Percentiles rank a stretch among this genome's conserved stretches.
Evolutionary conservation across 2,888 invertebrate genomes (phyloP).

Genomic region (Taenaris catops): DNA sequence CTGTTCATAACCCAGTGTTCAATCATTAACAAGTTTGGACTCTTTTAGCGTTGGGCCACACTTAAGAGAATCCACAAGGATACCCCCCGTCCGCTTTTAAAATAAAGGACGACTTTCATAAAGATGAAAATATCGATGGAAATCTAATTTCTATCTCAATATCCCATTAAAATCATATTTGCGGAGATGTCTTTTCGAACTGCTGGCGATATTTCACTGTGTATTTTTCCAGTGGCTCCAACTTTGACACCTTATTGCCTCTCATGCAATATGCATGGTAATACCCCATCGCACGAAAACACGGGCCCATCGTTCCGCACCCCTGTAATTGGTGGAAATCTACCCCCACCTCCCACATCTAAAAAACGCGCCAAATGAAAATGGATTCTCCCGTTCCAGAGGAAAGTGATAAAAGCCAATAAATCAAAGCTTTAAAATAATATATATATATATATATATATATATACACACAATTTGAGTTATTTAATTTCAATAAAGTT

Average conservation of each 20-base stretch:
- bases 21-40: too few species aligned
- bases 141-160: conserved; percentile 13
- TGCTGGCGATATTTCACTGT: conserved; percentile 23
- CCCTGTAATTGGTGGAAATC: conserved; percentile 49
- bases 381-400: conserved; percentile 3
- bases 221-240: conserved; percentile 38
- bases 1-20: too few species aligned
- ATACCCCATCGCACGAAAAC: conserved; percentile 44
- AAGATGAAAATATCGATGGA: too few species aligned
- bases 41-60: too few species aligned
- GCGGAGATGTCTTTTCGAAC: conserved; percentile 27
- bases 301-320: conserved; percentile 29
- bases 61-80: too few species aligned
- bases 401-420: neutral
- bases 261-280: conserved; percentile 71
- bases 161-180: conserved; percentile 30
- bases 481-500: too few species aligned
- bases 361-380: conserved; percentile 13
- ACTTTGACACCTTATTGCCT: conserved; percentile 60
- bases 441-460: neutral
- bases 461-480: neutral
- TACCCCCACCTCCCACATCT: conserved; percentile 26
- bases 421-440: conserved; percentile 4
- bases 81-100: too few species aligned
- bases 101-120: too few species aligned